A percentile compares a stretch with the other conserved stretches of the same genome.
Conservation (phyloP, 2,113 vertebrate species). For the Agelaius tricolor region DNA sequence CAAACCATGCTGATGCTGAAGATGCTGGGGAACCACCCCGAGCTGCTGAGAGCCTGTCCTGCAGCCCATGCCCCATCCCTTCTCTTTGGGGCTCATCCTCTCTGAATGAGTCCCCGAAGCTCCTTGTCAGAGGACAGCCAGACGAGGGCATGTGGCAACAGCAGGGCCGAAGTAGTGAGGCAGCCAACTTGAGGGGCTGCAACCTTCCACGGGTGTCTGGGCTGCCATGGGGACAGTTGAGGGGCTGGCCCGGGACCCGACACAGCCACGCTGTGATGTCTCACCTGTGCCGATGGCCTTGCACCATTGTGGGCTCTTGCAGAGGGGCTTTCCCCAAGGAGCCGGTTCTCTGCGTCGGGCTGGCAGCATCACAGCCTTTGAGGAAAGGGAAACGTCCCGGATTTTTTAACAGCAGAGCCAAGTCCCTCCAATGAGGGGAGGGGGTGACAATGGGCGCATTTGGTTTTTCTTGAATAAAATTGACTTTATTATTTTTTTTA, state of each 20-base stretch:
- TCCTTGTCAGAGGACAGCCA: too few species aligned
- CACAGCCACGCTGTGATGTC: neutral
- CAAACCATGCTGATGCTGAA: neutral
- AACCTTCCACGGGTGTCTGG: neutral
- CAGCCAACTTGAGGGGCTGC: fast-evolving
- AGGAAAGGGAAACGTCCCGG: neutral
- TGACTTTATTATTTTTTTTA: neutral
- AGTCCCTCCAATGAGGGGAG: neutral
- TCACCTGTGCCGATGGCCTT: neutral
- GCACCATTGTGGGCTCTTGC: neutral
- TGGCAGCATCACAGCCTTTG: neutral
- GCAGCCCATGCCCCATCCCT: fast-evolving
- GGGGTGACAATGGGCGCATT: neutral
- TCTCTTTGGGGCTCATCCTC: neutral
- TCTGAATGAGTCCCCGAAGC: neutral
- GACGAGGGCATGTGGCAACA: fast-evolving
- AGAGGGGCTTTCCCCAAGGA: neutral
- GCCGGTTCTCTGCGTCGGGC: neutral
- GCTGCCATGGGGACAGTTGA: neutral
- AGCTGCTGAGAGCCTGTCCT: neutral
- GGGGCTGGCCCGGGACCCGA: neutral
- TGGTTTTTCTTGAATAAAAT: slow-evolving; percentile 56
- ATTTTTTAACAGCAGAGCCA: neutral
- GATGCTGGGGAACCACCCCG: neutral
- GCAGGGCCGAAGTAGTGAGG: neutral